A percentile compares a stretch with the other conserved stretches of the same genome.
These are phyloP conservation scores for Leucoraja erinaceus DNA, from an alignment of 2,113 vertebrate species.

Conservation along the genomic window DNA sequence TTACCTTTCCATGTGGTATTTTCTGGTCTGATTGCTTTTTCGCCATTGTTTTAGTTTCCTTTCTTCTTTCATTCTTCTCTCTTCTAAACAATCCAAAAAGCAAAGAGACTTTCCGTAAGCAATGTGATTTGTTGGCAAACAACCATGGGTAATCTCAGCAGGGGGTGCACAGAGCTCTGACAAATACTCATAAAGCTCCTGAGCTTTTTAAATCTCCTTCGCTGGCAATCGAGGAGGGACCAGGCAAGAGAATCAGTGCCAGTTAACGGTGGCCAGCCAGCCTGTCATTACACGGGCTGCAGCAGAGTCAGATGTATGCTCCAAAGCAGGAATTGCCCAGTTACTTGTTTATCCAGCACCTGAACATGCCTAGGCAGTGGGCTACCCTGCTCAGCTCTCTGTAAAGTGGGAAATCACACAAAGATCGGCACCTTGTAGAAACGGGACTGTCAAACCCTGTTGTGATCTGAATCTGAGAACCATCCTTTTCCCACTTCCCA, in stretches of 20 bases:
- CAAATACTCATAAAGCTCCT: not conserved
- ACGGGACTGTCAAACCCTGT: not conserved
- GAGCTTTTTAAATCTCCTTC: not conserved
- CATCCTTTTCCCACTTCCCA: not conserved
- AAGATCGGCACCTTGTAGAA: not conserved
- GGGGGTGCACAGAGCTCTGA: not conserved
- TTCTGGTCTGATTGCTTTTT: too few species aligned
- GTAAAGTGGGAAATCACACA: not conserved
- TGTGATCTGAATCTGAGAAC: not conserved
- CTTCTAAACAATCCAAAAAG: not conserved
- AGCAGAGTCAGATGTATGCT: not conserved
- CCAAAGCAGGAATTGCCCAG: not conserved
- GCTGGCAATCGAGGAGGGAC: not conserved
- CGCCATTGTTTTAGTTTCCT: too few species aligned
- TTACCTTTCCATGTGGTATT: too few species aligned
- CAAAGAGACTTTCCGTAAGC: not conserved
- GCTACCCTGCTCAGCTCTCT: not conserved
- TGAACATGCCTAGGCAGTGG: not conserved
- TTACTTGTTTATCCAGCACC: not conserved
- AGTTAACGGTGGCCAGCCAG: not conserved
- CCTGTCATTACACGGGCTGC: not conserved
- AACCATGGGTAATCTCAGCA: not conserved
- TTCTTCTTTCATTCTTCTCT: not conserved
- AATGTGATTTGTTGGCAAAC: not conserved
- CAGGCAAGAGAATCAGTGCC: not conserved